Conservation (phyloP, 1,140 invertebrate species). For the Eriosoma lanigerum region DNA sequence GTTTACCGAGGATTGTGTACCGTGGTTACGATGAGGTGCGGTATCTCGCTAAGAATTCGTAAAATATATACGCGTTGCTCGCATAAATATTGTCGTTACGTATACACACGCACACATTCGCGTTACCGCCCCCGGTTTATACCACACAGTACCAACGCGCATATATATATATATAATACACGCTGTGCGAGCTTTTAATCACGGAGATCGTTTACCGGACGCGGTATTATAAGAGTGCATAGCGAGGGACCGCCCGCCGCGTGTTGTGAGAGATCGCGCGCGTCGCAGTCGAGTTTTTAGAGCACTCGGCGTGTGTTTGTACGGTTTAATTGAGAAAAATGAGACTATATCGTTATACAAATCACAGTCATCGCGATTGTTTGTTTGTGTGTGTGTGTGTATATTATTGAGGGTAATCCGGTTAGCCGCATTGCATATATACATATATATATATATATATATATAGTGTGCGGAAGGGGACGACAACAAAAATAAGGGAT, state of each 20-base stretch:
- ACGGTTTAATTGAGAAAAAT: constrained; percentile 48
- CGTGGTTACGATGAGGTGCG: background rate
- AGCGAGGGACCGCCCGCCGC: constrained; percentile 3
- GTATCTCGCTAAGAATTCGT: background rate
- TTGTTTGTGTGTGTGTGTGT: background rate
- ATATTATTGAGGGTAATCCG: constrained; percentile 29
- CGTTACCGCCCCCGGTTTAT: constrained; percentile 7
- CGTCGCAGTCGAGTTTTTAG: background rate
- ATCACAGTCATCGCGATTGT: background rate
- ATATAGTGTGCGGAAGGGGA: background rate
- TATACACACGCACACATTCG: background rate
- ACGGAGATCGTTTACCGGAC: constrained; percentile 12
- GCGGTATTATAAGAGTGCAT: background rate
- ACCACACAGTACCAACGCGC: background rate
- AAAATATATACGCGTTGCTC: background rate
- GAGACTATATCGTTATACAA: constrained; percentile 14
- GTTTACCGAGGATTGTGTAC: too few relatives aligned
- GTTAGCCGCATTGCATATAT: constrained; percentile 14
- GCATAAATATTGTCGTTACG: constrained; percentile 18
- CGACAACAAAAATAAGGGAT: constrained; percentile 27
- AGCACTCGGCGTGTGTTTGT: too few relatives aligned
- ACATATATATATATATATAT: too few relatives aligned
- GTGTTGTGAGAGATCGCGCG: constrained; percentile 28
- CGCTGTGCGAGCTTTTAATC: constrained; percentile 17
- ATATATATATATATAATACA: too few relatives aligned